Base-by-base conservation (phyloP, 2,113 vertebrate species). In the Seriola quinqueradiata region DNA sequence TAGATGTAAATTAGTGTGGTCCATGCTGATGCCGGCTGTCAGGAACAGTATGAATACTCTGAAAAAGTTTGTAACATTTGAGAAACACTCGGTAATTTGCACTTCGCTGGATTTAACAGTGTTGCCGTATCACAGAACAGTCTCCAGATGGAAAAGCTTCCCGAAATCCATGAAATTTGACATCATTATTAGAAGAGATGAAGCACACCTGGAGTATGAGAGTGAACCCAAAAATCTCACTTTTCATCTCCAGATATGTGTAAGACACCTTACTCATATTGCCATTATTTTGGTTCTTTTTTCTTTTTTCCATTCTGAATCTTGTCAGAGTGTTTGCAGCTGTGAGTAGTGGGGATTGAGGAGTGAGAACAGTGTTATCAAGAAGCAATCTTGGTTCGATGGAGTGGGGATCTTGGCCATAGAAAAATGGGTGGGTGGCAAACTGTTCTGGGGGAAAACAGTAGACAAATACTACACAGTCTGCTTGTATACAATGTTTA, bases 311-410 rank as follows among this genome's bases (percentile, higher is more conserved):
- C 46, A 21, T 69, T 84, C 64, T 46, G 71, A 80, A 66, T 88
- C 77, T 86, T 81, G 87, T 88, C 85, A 80, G 90, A 88, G 87
- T 89, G 85, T 91, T 93, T 93, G 87, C 70, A 17, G 82, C 71
- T 77, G 58, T 79, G 88, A 87, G 84, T 71, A 59, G 85, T 59
- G 67, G 75, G 81, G 85, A 77, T 66, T 79, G 79, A 87, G 82
- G 46, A 74, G 52, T 70, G 85, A 77, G 64, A 90, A 61, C 87
- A 81, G 72, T 87, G 90, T 90, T 90, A 94, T 95, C 86, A 93
- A 93, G 89, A 93, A 93, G 90, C 92, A 95, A 94, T 94, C 92
- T 94, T 23, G 40, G 83, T 87, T 89, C 70, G 23, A 90, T 88
- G 82, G 85, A 90, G 84, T 70, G 38, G 81, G 81, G 85, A 89